These are phyloP conservation scores for Felis chaus DNA, from an alignment of 2,113 vertebrate species.

Conservation along the genomic window DNA sequence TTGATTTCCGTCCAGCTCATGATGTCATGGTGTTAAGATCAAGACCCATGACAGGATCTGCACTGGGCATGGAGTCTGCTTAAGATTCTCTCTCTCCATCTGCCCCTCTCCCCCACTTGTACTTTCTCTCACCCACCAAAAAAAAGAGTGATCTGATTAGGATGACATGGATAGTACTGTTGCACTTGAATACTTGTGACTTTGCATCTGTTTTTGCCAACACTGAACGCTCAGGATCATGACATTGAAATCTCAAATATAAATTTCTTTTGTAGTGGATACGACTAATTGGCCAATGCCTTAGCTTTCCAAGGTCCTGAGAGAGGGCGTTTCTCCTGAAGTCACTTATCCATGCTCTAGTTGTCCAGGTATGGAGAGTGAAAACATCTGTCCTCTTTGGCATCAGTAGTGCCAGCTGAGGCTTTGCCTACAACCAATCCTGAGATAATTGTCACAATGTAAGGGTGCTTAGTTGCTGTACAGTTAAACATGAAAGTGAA, in stretches of 20 bases:
- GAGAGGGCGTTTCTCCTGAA: not conserved
- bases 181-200: not conserved
- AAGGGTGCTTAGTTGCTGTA: not conserved
- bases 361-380: rapidly evolving
- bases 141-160: not conserved
- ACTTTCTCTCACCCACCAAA: too few species aligned
- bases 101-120: too few species aligned
- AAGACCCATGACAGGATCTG: too few species aligned
- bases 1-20: too few species aligned
- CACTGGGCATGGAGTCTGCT: too few species aligned
- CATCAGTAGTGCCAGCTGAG: not conserved
- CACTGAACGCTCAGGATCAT: not conserved
- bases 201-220: not conserved
- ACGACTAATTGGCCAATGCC: not conserved
- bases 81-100: too few species aligned
- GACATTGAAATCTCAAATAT: not conserved
- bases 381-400: not conserved
- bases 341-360: not conserved
- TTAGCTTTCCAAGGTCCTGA: not conserved
- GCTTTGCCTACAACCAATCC: not conserved
- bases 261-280: not conserved
- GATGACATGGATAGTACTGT: not conserved
- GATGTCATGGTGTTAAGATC: too few species aligned
- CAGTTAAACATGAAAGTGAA: not conserved
- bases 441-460: not conserved